Base-by-base conservation (phyloP, 2,888 invertebrate genomes). In the Drosophila sordidapex region DNA sequence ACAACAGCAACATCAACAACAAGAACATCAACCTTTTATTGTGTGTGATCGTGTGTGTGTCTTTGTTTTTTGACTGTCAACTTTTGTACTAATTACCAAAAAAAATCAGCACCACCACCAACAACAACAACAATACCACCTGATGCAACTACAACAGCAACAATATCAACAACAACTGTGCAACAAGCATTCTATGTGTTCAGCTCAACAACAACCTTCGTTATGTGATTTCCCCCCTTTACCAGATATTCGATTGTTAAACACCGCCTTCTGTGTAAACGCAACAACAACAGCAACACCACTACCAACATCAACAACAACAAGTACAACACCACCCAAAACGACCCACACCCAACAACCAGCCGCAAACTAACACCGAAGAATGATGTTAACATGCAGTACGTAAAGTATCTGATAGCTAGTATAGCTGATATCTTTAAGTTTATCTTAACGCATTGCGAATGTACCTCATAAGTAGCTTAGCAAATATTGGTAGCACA, bases 301-400 rank as follows among this genome's bases (percentile, higher is more conserved):
- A 69, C 31, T 68, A 68, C 53, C 51, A 46, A 48, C 61, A 67
- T 59, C 53, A 72, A 38, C 72, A 69, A 60, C 49, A 46, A 59
- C 60, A 69, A 75, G 53, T 31, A 70, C 66, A 70, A 67, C 21
- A 56, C 49, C 61, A 29, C 71, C 87, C 72, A 68, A 68, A 68
- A 43, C 68, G 60, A 79, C 60, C 82, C 64, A 74, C 64, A 75
- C 74, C 81, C 81, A 71, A 52, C 73, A 76, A 77, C 80, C 82
- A 85, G 82, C 87, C 70, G 87, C 82, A 64, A 82, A 85, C 87
- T 85, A 89, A 85, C 82, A 82, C 69, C 85, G 85, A 89, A 89
- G 85, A 85, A 85, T 85, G 85, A 89, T 85, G 85, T 84, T 80
- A 62, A 84, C 60, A 72, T 77, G 80, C 87, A 82, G 85, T 89